phyloP scores from a whole-genome alignment of 2,113 vertebrate species.

The Australoheros scitulus region DNA sequence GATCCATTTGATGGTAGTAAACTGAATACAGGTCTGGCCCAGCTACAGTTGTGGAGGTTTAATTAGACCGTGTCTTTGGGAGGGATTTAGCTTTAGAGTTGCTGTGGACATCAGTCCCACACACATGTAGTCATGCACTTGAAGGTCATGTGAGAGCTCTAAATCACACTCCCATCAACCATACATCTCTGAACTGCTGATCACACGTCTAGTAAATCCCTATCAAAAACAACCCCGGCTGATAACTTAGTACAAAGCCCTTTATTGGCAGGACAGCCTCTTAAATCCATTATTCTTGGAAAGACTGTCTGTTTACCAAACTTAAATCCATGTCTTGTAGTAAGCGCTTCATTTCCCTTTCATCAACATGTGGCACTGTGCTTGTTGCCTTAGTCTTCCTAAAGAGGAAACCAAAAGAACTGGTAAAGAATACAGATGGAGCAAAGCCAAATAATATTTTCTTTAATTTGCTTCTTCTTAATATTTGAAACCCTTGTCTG shows the following conservation, averaged over 20 bases:
- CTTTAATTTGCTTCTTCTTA: background rate
- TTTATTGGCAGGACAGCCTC: background rate
- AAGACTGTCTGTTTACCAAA: conserved; percentile 45
- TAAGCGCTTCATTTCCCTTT: conserved; percentile 67
- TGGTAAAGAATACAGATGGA: background rate
- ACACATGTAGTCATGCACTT: background rate
- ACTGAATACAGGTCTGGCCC: background rate
- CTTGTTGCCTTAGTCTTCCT: conserved; percentile 48
- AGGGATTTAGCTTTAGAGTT: background rate
- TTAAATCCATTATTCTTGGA: conserved; percentile 54
- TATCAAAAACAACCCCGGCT: background rate
- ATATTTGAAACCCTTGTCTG: background rate
- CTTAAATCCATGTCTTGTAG: conserved; percentile 17
- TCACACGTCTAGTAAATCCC: background rate
- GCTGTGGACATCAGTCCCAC: background rate
- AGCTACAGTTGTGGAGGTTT: background rate
- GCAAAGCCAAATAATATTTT: background rate
- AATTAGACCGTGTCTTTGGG: background rate
- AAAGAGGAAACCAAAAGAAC: conserved; percentile 4
- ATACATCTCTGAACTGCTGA: background rate
- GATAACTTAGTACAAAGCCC: background rate
- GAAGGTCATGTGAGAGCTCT: background rate
- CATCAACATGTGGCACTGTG: conserved; percentile 34
- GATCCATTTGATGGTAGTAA: background rate
- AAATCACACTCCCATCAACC: background rate